Conservation (phyloP, 2,888 invertebrate genomes). For the Cotesia congregata region DNA sequence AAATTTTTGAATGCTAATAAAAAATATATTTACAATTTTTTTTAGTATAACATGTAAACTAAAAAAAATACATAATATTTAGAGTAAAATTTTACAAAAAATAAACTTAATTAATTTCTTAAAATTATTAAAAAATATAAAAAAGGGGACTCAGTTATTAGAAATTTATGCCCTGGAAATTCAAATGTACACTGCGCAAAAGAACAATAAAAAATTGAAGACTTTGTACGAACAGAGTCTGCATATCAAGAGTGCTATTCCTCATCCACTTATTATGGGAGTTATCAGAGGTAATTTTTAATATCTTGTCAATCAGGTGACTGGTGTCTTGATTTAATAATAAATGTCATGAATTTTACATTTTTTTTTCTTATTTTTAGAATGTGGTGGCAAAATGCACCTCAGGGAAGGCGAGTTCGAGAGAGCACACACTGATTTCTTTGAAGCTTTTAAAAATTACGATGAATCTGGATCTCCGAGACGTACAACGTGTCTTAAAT, state of each 20-base stretch:
- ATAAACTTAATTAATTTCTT: no score
- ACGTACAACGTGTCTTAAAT: conserved; percentile 97
- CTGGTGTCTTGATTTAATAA: neutral
- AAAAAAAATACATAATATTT: no score
- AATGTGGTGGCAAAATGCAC: conserved; percentile 99
- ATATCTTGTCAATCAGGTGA: conserved; percentile 8
- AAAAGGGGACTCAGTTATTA: conserved; percentile 96
- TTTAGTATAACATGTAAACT: no score
- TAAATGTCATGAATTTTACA: conserved; percentile 7
- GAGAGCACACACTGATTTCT: conserved; percentile 99
- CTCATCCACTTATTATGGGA: conserved; percentile 99
- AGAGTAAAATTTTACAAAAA: no score
- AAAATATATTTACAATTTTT: no score
- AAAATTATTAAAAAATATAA: conserved; percentile 76
- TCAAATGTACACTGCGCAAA: conserved; percentile 99
- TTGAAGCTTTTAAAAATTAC: conserved; percentile 99
- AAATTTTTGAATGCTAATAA: no score
- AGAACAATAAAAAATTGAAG: conserved; percentile 98
- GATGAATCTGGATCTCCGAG: conserved; percentile 98
- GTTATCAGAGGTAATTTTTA: conserved; percentile 87
- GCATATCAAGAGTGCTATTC: conserved; percentile 99
- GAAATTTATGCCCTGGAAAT: conserved; percentile 99
- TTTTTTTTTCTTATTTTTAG: conserved; percentile 70
- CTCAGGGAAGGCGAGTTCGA: conserved; percentile 98
- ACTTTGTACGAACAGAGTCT: conserved; percentile 97